Conservation (phyloP, 2,888 invertebrate species). For the Clanis bilineata region DNA sequence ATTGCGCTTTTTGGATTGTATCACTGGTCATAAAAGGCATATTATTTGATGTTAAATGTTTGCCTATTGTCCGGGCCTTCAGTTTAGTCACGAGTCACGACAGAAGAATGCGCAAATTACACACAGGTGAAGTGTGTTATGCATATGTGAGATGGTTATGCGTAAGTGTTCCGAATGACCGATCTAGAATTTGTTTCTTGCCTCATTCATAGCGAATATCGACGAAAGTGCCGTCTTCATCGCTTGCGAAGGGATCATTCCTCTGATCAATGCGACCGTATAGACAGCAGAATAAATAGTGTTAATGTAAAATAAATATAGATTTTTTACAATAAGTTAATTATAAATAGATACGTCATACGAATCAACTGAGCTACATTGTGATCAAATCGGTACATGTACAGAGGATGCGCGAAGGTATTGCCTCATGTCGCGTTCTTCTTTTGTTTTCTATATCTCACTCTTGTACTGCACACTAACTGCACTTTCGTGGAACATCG, state of each 20-base stretch:
- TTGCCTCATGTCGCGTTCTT: slow-evolving; percentile 37
- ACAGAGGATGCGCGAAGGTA: too few relatives aligned
- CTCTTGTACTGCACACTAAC: slow-evolving; percentile 50
- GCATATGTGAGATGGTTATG: background rate
- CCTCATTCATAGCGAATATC: background rate
- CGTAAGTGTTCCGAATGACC: background rate
- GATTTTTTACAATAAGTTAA: slow-evolving; percentile 77
- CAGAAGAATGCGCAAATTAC: background rate
- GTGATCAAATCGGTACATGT: slow-evolving; percentile 70
- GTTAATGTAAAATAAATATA: slow-evolving; percentile 62
- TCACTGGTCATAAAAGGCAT: slow-evolving; percentile 5
- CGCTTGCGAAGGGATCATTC: slow-evolving; percentile 32
- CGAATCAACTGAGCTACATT: slow-evolving; percentile 81
- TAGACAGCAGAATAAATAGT: slow-evolving; percentile 39
- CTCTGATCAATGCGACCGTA: slow-evolving; percentile 14
- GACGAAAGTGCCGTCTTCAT: slow-evolving; percentile 11
- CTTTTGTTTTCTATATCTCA: slow-evolving; percentile 56
- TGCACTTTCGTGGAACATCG: slow-evolving; percentile 51
- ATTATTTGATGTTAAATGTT: background rate
- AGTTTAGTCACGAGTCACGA: background rate
- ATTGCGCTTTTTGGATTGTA: background rate
- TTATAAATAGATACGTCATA: slow-evolving; percentile 64
- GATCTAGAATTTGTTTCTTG: background rate
- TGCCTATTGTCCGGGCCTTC: background rate
- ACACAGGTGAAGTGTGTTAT: background rate